Evolutionary conservation across 2,797 vertebrate genomes (phyloP).

Genomic region (Danio tinwini): DNA sequence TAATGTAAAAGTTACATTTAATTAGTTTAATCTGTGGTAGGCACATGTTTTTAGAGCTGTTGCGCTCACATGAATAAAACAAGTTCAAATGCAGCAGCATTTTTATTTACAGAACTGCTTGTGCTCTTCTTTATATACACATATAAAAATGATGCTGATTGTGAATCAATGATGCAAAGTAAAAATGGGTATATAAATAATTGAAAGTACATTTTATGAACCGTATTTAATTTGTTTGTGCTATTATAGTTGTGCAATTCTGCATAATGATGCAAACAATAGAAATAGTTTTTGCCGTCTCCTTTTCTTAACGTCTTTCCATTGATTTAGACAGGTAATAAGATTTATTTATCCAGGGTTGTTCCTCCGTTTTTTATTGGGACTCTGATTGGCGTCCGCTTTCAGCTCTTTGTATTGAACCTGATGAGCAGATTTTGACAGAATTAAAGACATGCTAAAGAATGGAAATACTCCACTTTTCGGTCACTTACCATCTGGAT

Average conservation of each 20-base stretch:
- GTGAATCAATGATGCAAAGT: no score
- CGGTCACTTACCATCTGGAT: slow-evolving; percentile 87
- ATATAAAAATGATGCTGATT: not conserved
- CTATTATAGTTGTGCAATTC: slow-evolving; percentile 25
- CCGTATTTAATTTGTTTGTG: not conserved
- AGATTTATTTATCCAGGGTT: slow-evolving; percentile 65
- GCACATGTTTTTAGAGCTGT: no score
- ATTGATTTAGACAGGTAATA: no score
- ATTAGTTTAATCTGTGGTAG: no score
- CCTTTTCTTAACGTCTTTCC: no score
- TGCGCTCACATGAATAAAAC: no score
- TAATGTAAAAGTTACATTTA: no score
- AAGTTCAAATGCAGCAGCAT: not conserved
- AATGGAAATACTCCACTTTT: not conserved
- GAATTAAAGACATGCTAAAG: not conserved
- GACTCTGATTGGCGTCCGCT: slow-evolving; percentile 85
- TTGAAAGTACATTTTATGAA: not conserved
- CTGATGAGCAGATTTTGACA: slow-evolving; percentile 74
- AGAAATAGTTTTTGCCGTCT: no score
- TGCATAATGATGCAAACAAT: not conserved
- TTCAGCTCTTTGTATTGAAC: slow-evolving; percentile 91
- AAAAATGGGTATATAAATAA: slow-evolving; percentile 11
- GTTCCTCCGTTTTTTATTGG: slow-evolving; percentile 85
- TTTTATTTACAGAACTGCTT: not conserved
- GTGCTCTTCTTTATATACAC: not conserved